Evolutionary conservation across 2,888 invertebrate genomes (phyloP).

Genomic region (Lepidocyrtoides sp.): DNA sequence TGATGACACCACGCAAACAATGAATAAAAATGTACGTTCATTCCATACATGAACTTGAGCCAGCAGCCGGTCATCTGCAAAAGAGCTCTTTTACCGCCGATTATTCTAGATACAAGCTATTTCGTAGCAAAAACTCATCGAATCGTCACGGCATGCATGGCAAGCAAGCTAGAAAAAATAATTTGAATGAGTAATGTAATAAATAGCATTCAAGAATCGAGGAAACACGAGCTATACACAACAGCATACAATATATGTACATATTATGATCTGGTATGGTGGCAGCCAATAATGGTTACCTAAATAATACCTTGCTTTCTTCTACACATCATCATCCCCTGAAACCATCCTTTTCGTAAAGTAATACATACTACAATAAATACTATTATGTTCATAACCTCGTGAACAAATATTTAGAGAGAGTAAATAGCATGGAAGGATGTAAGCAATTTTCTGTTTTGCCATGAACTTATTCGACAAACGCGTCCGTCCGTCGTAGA

Average conservation of each 20-base stretch:
- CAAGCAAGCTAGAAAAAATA: no score
- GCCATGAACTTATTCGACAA: not conserved
- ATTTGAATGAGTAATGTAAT: not conserved
- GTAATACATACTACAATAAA: no score
- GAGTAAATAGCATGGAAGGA: conserved; percentile 23
- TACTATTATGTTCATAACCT: conserved; percentile 13
- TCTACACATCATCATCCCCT: not conserved
- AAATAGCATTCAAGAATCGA: not conserved
- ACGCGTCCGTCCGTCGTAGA: no score
- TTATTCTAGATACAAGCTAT: no score
- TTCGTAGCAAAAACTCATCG: no score
- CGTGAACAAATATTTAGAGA: conserved; percentile 7
- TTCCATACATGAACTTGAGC: not conserved
- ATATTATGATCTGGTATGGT: not conserved
- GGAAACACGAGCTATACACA: not conserved
- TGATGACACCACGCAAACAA: not conserved
- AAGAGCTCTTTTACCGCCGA: not conserved
- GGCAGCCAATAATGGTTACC: no score
- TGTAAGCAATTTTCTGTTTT: conserved; percentile 2
- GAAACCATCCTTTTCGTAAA: not conserved
- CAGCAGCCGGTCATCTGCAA: not conserved
- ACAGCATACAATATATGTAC: not conserved
- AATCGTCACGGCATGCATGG: not conserved
- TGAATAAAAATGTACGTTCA: not conserved
- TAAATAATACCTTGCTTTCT: not conserved